Percentiles rank a stretch among this genome's conserved stretches.
phyloP scores from a whole-genome alignment of 1,140 invertebrate genomes.

The Sinonovacula constricta region DNA sequence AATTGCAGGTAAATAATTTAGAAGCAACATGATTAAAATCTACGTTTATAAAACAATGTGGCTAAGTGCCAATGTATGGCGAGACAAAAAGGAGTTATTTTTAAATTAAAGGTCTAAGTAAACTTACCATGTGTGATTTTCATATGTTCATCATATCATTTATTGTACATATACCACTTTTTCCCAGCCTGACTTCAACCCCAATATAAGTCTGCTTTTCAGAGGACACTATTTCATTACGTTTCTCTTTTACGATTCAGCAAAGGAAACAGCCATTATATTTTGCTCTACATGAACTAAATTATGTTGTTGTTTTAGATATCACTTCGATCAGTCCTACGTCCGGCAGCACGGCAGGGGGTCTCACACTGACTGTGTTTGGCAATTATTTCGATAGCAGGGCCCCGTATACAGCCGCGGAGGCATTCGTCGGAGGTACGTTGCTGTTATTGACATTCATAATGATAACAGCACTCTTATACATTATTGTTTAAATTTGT shows the following conservation, averaged over 20 bases:
- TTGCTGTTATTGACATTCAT: too few species aligned
- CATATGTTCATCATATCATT: too few species aligned
- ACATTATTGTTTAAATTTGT: neutral
- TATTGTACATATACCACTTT: too few species aligned
- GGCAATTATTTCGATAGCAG: constrained; percentile 26
- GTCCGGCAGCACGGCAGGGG: constrained; percentile 16
- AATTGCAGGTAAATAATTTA: neutral
- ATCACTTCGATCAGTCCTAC: constrained; percentile 24
- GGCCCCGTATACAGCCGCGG: constrained; percentile 10
- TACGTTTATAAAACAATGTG: too few species aligned
- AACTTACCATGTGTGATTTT: too few species aligned
- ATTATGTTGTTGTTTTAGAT: too few species aligned
- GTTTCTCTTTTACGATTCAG: neutral
- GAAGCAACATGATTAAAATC: neutral
- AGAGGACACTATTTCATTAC: neutral
- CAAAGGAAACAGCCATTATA: neutral
- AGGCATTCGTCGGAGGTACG: constrained; percentile 42
- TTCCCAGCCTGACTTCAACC: neutral
- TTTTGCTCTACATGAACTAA: too few species aligned
- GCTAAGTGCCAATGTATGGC: too few species aligned
- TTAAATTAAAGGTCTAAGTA: too few species aligned
- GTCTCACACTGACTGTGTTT: constrained; percentile 16
- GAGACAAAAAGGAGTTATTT: too few species aligned
- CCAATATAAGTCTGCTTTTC: neutral
- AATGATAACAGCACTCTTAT: too few species aligned